Conservation (phyloP, 2,888 invertebrate genomes). For the Ennomos quercinarius region DNA sequence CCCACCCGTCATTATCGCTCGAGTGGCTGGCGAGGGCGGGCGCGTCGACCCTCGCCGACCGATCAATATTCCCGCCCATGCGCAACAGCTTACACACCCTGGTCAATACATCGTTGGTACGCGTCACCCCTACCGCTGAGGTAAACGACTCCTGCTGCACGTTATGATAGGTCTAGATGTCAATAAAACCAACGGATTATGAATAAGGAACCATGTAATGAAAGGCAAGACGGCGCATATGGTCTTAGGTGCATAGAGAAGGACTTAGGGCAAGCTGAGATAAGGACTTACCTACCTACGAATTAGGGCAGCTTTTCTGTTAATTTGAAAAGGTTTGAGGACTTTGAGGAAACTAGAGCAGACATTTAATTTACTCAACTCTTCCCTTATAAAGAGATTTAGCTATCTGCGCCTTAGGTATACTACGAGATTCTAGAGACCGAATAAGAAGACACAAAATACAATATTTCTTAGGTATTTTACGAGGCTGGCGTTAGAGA, state of each 20-base stretch:
- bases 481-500: too few relatives aligned
- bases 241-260: not conserved
- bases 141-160: slow-evolving; percentile 72
- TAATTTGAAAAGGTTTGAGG: slow-evolving; percentile 1
- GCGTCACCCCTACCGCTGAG: slow-evolving; percentile 68
- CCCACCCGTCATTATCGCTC: slow-evolving; percentile 25
- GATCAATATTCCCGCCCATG: slow-evolving; percentile 63
- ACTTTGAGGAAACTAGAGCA: not conserved
- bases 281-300: not conserved
- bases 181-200: slow-evolving; percentile 32
- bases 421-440: too few relatives aligned
- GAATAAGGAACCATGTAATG: slow-evolving; percentile 20
- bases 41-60: slow-evolving; percentile 48
- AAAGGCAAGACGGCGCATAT: not conserved
- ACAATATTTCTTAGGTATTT: too few relatives aligned
- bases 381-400: too few relatives aligned
- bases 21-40: slow-evolving; percentile 32
- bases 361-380: not conserved
- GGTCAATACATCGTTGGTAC: slow-evolving; percentile 58
- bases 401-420: too few relatives aligned
- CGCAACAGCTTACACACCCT: slow-evolving; percentile 42
- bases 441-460: too few relatives aligned
- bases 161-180: slow-evolving; percentile 77
- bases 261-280: not conserved
- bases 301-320: not conserved